Conservation (phyloP, 1,140 invertebrate species). For the Atopsyche davidsoni region DNA sequence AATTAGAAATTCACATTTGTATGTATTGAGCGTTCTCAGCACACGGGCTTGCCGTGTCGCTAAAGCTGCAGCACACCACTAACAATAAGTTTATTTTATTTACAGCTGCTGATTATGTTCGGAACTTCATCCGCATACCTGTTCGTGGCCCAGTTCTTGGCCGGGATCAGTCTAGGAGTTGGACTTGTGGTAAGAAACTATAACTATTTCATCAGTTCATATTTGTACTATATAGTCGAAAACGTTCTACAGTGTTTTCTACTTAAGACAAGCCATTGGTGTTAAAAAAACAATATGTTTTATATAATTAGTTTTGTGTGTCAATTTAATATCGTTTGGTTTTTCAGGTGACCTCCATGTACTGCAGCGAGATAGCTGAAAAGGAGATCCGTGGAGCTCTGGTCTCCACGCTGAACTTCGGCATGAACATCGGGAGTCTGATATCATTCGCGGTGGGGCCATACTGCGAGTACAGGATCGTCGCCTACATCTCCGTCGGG, state of each 20-base stretch:
- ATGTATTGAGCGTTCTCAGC: too few relatives aligned
- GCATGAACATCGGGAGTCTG: conserved; percentile 51
- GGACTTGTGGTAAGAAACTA: conserved; percentile 35
- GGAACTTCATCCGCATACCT: conserved; percentile 32
- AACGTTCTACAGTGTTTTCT: neutral
- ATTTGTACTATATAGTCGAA: neutral
- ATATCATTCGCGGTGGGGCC: conserved; percentile 48
- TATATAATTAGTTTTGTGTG: neutral
- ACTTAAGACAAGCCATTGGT: too few relatives aligned
- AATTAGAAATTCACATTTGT: too few relatives aligned
- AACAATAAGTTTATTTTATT: too few relatives aligned
- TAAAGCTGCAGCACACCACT: too few relatives aligned
- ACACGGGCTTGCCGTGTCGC: too few relatives aligned
- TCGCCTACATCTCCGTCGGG: conserved; percentile 45
- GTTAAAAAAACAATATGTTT: too few relatives aligned
- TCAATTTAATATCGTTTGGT: neutral
- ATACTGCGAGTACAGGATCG: conserved; percentile 41
- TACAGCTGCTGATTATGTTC: conserved; percentile 31
- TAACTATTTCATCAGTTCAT: neutral
- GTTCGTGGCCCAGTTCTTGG: conserved; percentile 34
- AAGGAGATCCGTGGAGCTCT: conserved; percentile 49
- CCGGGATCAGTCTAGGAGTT: conserved; percentile 48
- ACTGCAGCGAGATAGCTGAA: conserved; percentile 52
- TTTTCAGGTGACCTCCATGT: conserved; percentile 41
- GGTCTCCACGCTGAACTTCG: conserved; percentile 45